A percentile compares a stretch with the other conserved stretches of the same genome.
Evolutionary conservation across 2,797 vertebrate genomes (phyloP).

Genomic region (Aldrovandia affinis): DNA sequence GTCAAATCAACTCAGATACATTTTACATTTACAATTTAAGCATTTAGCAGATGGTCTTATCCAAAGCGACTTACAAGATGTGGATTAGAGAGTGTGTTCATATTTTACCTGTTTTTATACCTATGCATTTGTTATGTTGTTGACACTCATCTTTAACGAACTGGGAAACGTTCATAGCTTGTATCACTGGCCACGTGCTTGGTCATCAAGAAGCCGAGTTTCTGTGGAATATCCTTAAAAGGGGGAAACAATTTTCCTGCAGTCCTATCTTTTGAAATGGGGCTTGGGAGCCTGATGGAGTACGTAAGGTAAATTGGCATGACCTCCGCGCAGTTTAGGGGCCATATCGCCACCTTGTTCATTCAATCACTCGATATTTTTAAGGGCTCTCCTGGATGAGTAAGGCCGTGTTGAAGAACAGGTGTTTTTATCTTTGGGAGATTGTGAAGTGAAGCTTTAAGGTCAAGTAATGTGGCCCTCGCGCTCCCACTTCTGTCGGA

Average conservation of each 20-base stretch:
- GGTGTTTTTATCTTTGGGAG: slow-evolving; percentile 58
- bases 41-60: too few species aligned
- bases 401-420: slow-evolving; percentile 59
- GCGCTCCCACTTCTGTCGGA: slow-evolving; percentile 27
- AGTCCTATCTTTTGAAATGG: slow-evolving; percentile 47
- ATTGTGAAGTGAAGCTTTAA: slow-evolving; percentile 57
- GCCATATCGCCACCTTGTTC: slow-evolving; percentile 72
- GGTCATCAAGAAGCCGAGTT: not conserved
- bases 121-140: not conserved
- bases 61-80: too few species aligned
- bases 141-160: not conserved
- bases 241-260: not conserved
- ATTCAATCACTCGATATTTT: slow-evolving; percentile 59
- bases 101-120: too few species aligned
- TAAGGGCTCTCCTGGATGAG: slow-evolving; percentile 62
- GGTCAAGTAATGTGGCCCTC: slow-evolving; percentile 61
- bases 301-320: slow-evolving; percentile 63
- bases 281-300: slow-evolving; percentile 38
- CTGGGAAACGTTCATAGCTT: not conserved
- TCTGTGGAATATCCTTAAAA: not conserved
- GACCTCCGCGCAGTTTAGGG: slow-evolving; percentile 57
- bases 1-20: too few species aligned
- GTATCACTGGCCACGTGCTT: not conserved
- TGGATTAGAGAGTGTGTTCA: too few species aligned
- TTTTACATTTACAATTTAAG: too few species aligned